Evolutionary conservation across 2,113 vertebrate genomes (phyloP), one percentile per base, ranked within the genome.

Genomic region (Eupsittula cactorum): DNA sequence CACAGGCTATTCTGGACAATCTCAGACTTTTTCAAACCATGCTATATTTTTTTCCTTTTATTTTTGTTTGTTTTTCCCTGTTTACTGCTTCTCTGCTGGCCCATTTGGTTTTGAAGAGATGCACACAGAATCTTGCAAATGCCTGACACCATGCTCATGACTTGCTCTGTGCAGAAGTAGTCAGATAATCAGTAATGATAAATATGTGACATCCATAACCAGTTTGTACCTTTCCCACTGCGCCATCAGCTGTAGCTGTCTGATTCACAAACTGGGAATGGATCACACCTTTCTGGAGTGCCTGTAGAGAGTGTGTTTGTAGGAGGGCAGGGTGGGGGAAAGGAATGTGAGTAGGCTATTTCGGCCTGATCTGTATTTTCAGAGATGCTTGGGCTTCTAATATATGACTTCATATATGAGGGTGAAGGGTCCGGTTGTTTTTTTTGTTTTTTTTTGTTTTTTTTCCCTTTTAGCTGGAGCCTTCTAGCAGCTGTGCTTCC

Each of bases 21-120:
- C 7, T 16, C 13, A 27, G 7, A 5, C 15, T 75, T 37, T 8
- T 50, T 63, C 23, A 60, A 35, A 5, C 4, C 13, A 14, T 7
- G 23, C 3, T 0, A 1, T 3, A 1, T 23, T 12, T 65, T 29
- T 13, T 75, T 42, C 50, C 53, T 24, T 10, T 6, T 2, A 41
- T 37, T 13, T 14, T 68, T 24, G 13, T 29, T 64, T 62, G 13
- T 29, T 64, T 62, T 6, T 20, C 46, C 8, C 10, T 69, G 7
- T 35, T 79, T 80, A 41, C 8, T 60, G 4, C 2, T 89, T 63
- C 23, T 57, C 29, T 88, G 21, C 37, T 90, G 60, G 24, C 8
- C 23, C 10, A 2, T 50, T 50, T 73, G 35, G 8, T 67, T 50
- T 63, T 55, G 55, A 53, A 81, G 69, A 73, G 11, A 28, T 0